These are phyloP conservation scores for Nomada goodeniana DNA, from an alignment of 2,888 invertebrate species.

Conservation along the genomic window DNA sequence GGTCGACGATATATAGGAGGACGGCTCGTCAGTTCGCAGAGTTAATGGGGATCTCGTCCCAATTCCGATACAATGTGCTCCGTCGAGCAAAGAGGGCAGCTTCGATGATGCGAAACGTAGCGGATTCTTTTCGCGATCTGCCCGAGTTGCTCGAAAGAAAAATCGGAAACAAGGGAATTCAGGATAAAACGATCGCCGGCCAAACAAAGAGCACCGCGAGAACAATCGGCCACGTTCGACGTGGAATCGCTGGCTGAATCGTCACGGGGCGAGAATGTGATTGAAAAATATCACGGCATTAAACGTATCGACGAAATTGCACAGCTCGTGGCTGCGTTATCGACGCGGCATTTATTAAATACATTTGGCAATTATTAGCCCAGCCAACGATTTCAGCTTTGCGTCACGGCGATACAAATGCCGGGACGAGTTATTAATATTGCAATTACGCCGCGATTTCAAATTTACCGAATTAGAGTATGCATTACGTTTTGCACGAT, in stretches of 20 bases:
- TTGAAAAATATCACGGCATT: neutral
- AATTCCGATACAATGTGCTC: constrained; percentile 63
- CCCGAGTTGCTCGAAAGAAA: constrained; percentile 35
- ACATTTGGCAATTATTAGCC: constrained; percentile 25
- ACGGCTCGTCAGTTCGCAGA: constrained; percentile 54
- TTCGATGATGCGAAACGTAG: constrained; percentile 54
- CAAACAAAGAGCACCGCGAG: constrained; percentile 6
- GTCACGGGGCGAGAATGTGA: neutral
- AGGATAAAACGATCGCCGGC: constrained; percentile 8
- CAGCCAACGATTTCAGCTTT: neutral
- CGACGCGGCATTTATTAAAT: constrained; percentile 8
- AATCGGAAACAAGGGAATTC: constrained; percentile 22
- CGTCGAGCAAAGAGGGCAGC: constrained; percentile 55
- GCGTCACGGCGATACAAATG: neutral
- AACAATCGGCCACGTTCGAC: constrained; percentile 22
- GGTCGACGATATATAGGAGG: constrained; percentile 41
- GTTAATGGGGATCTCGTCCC: constrained; percentile 64
- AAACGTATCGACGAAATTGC: constrained; percentile 25
- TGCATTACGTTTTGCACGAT: neutral
- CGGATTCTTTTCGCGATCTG: constrained; percentile 46
- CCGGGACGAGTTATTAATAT: constrained; percentile 32
- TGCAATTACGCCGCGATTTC: constrained; percentile 20
- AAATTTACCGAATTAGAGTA: constrained; percentile 19
- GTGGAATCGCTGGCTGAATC: neutral
- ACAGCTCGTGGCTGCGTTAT: neutral